A percentile compares a stretch with the other conserved stretches of the same genome.
Conservation (phyloP, 2,113 vertebrate genomes). For the Syngnathoides biaculeatus region DNA sequence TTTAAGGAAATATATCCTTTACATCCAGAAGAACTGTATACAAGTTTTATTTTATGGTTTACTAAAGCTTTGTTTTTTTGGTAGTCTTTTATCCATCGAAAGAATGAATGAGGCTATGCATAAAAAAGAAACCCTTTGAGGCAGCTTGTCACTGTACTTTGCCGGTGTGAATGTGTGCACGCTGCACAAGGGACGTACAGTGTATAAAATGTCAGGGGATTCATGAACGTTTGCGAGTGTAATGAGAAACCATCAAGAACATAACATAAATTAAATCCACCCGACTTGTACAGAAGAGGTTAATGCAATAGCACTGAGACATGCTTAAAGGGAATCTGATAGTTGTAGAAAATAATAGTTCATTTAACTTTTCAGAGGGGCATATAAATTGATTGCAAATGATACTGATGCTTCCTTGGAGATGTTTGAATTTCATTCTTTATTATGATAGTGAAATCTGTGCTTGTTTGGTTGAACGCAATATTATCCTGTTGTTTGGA, state of each 20-base stretch:
- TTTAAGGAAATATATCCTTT: constrained; percentile 2
- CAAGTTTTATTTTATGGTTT: constrained; percentile 1
- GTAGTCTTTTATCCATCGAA: neutral
- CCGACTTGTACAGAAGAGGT: neutral
- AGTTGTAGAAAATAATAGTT: neutral
- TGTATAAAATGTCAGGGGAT: too few relatives aligned
- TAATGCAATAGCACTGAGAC: neutral
- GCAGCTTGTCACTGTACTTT: too few relatives aligned
- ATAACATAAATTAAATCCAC: neutral
- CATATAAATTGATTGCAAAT: too few relatives aligned
- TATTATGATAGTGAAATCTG: too few relatives aligned
- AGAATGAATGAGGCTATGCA: too few relatives aligned
- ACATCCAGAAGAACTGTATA: neutral
- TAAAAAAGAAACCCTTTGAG: too few relatives aligned
- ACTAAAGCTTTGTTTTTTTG: neutral
- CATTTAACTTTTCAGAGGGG: neutral
- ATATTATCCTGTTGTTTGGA: too few relatives aligned
- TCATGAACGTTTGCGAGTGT: constrained; percentile 6
- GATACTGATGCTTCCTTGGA: too few relatives aligned
- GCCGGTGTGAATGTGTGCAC: too few relatives aligned
- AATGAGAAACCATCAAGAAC: neutral
- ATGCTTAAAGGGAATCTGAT: neutral
- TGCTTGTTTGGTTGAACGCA: too few relatives aligned
- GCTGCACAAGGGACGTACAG: too few relatives aligned
- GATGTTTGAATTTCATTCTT: too few relatives aligned